Evolutionary conservation across 2,797 vertebrate genomes (phyloP).

Genomic region (Nannoperca obscura): DNA sequence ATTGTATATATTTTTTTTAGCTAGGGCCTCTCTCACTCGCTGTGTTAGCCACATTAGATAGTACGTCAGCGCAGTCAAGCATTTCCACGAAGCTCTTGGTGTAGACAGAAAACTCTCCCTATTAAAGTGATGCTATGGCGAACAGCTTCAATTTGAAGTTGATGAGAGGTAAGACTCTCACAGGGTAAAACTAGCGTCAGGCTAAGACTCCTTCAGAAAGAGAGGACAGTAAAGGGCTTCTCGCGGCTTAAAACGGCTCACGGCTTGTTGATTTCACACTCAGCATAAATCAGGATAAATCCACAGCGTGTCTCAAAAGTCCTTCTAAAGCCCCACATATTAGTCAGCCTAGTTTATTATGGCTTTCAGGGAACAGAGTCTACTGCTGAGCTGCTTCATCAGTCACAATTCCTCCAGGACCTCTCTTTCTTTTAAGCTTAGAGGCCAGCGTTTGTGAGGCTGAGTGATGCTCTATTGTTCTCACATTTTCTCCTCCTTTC

Average conservation of each 20-base stretch:
- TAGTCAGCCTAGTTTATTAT: slow-evolving; percentile 63
- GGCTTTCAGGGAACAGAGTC: slow-evolving; percentile 48
- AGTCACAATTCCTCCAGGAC: slow-evolving; percentile 57
- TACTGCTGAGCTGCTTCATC: slow-evolving; percentile 60
- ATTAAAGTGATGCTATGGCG: slow-evolving; percentile 7
- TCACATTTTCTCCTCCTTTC: slow-evolving; percentile 31
- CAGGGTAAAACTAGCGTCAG: slow-evolving; percentile 47
- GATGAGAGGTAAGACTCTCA: slow-evolving; percentile 47
- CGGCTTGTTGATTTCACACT: slow-evolving; percentile 70
- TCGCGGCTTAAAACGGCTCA: slow-evolving; percentile 45
- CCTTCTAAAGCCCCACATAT: slow-evolving; percentile 51
- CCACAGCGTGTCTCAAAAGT: slow-evolving; percentile 51
- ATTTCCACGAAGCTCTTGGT: slow-evolving; percentile 4
- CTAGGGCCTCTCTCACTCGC: not conserved
- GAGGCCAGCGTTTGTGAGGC: slow-evolving; percentile 46
- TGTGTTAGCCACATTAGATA: slow-evolving; percentile 14
- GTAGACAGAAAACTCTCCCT: slow-evolving; percentile 9
- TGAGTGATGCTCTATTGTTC: slow-evolving; percentile 25
- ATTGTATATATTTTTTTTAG: not conserved
- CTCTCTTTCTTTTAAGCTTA: slow-evolving; percentile 47
- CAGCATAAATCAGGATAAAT: slow-evolving; percentile 64
- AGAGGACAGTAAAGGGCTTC: slow-evolving; percentile 32
- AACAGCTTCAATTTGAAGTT: slow-evolving; percentile 40
- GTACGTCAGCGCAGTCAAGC: slow-evolving; percentile 7
- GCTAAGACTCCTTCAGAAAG: slow-evolving; percentile 45